Evolutionary conservation across 2,113 vertebrate species (phyloP).

Genomic region (Psilopogon haemacephalus): DNA sequence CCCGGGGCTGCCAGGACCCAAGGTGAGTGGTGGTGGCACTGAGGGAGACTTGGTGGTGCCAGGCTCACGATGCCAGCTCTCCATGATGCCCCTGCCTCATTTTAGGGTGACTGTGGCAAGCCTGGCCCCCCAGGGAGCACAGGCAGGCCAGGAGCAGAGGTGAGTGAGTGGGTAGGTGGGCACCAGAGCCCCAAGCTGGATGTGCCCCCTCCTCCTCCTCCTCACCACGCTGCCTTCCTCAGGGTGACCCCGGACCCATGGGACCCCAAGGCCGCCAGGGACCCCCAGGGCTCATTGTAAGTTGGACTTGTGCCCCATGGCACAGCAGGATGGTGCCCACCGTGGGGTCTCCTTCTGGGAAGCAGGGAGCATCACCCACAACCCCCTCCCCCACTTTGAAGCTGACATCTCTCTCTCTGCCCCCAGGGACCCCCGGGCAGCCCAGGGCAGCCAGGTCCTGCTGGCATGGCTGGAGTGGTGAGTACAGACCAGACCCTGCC

Average conservation of each 20-base stretch:
- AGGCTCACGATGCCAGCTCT: neutral
- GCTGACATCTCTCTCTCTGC: neutral
- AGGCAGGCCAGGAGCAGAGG: slow-evolving; percentile 87
- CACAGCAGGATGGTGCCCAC: accelerated
- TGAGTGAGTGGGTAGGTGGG: slow-evolving; percentile 22
- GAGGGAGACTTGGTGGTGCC: neutral
- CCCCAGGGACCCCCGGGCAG: slow-evolving; percentile 84
- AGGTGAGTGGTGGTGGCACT: slow-evolving; percentile 55
- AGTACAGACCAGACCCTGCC: slow-evolving; percentile 10
- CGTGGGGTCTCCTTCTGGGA: accelerated
- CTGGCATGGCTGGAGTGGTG: slow-evolving; percentile 86
- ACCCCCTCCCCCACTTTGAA: neutral
- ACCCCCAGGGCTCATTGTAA: slow-evolving; percentile 86
- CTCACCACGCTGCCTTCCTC: neutral
- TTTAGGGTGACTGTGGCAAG: slow-evolving; percentile 88
- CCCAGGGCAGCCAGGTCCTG: slow-evolving; percentile 85
- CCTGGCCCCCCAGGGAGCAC: slow-evolving; percentile 81
- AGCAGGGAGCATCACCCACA: neutral
- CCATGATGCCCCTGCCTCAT: neutral
- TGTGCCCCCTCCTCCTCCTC: accelerated
- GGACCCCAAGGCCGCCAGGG: slow-evolving; percentile 89
- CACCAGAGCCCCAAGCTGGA: accelerated
- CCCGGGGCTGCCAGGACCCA: slow-evolving; percentile 79
- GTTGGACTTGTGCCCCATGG: neutral
- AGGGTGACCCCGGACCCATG: slow-evolving; percentile 91